phyloP scores from a whole-genome alignment of 2,797 vertebrate species.

The Sylvilagus floridanus region DNA sequence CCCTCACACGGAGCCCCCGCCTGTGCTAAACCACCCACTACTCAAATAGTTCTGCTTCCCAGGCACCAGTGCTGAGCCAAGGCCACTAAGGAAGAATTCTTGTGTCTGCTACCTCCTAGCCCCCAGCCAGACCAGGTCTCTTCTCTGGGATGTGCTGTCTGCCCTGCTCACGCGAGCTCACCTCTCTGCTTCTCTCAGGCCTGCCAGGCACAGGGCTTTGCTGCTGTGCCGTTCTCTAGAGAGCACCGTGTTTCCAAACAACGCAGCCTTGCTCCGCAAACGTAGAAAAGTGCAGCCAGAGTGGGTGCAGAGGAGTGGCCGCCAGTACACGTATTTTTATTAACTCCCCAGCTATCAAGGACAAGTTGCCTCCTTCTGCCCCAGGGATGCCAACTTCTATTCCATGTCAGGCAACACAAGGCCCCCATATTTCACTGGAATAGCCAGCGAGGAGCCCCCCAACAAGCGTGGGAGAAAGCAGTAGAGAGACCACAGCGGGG shows the following conservation, averaged over 20 bases:
- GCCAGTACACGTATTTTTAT: background rate
- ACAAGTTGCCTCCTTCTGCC: background rate
- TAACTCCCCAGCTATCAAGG: background rate
- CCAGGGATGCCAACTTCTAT: background rate
- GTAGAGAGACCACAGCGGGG: background rate
- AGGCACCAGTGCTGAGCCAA: rapidly evolving
- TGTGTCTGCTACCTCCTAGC: background rate
- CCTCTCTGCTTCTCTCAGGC: background rate
- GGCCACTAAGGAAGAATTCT: background rate
- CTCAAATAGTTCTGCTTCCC: too few relatives aligned
- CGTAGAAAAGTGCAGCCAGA: background rate
- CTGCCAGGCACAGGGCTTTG: background rate
- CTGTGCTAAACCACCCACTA: background rate
- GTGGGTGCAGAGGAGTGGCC: rapidly evolving
- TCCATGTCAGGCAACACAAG: too few relatives aligned
- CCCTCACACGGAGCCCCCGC: background rate
- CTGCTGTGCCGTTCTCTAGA: background rate
- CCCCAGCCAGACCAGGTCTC: background rate
- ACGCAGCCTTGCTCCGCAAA: too few relatives aligned
- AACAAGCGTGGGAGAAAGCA: too few relatives aligned
- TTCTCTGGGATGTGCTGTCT: background rate
- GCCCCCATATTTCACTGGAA: background rate
- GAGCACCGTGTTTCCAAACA: background rate
- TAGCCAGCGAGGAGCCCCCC: background rate
- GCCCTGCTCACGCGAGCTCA: background rate